Base-by-base conservation (phyloP, 2,888 invertebrate genomes). In the Amphipoea oculea region DNA sequence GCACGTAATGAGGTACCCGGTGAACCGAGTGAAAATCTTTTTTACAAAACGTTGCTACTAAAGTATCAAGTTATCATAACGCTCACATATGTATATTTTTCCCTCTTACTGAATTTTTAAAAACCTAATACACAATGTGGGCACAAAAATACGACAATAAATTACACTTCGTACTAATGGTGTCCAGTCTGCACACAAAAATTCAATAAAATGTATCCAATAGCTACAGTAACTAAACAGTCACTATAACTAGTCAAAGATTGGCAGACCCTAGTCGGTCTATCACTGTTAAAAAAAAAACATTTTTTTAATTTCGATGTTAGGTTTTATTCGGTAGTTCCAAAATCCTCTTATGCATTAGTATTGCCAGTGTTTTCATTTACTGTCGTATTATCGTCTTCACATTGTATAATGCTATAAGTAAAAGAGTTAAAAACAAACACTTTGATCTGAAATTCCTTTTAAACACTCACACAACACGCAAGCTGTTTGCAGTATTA, bases 1-100 rank as follows among this genome's bases (percentile, higher is more conserved):
- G 73, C 62, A 48, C 68, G 74, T 85, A 87, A 89, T 83, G 78
- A 89, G 77, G 83, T 80, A 81, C 79, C 73, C 72, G 66, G 42
- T 80, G 81, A 76, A 69, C 51, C 48, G 68, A 71, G 69, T 69
- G 48, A 66, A 63, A 79, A 79, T 63, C 62, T 65, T 29, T 69
- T 68, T 65, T 23, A 72, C 11, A 42, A 74, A 76, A 79, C 48
- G 48, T 76, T 69, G 67, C 48, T 70, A 51, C 45, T 73, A 71
- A 70, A 51, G 45, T 70, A 51, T 66, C 17, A 12, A 4, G 57
- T 29, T 54, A 23, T 12, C 63, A 70, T 67, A 20, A 54, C 36
- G 51, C 4, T 45, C 3, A 29, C 20, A 17, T 63, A 29, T 29
- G 1, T 60, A 4, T 54, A 42, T 81, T 36, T 20, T 67, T n/a